Percentiles rank a stretch among this genome's conserved stretches.
phyloP scores from a whole-genome alignment of 2,113 vertebrate genomes.

The Phalacrocorax brasilianus region DNA sequence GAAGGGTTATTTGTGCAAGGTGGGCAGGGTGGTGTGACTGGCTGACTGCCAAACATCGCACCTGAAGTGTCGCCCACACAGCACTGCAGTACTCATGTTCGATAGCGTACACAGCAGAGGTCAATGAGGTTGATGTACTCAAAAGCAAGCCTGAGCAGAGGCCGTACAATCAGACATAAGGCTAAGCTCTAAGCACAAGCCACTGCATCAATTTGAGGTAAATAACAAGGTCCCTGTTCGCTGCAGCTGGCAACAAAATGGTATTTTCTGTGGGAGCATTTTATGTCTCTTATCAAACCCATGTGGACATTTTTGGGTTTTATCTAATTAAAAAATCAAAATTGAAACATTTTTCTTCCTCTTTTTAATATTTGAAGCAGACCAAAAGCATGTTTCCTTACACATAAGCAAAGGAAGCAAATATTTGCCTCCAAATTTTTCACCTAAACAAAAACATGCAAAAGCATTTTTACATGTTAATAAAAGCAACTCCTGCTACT shows the following conservation, averaged over 20 bases:
- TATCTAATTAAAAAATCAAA: not conserved
- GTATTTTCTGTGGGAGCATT: not conserved
- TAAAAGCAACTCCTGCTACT: conserved; percentile 53
- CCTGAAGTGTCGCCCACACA: not conserved
- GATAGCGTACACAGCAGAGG: not conserved
- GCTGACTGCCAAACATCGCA: not conserved
- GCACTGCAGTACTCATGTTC: not conserved
- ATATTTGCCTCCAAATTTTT: conserved; percentile 17
- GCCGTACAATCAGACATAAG: not conserved
- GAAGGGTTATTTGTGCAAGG: not conserved
- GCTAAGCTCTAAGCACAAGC: not conserved
- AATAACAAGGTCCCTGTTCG: not conserved
- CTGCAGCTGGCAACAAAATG: not conserved
- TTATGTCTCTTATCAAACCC: not conserved
- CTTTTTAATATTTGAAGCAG: not conserved
- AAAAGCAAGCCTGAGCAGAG: not conserved
- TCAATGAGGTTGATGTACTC: not conserved
- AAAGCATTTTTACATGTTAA: conserved; percentile 47
- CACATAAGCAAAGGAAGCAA: not conserved
- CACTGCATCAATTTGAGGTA: not conserved
- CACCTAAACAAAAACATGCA: not conserved
- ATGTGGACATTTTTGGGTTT: accelerated
- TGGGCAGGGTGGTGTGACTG: not conserved
- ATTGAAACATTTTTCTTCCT: not conserved
- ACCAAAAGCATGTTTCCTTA: not conserved